Evolutionary conservation across 2,797 vertebrate species (phyloP), one percentile per base, ranked within the genome.

Genomic region (Smutsia gigantea): DNA sequence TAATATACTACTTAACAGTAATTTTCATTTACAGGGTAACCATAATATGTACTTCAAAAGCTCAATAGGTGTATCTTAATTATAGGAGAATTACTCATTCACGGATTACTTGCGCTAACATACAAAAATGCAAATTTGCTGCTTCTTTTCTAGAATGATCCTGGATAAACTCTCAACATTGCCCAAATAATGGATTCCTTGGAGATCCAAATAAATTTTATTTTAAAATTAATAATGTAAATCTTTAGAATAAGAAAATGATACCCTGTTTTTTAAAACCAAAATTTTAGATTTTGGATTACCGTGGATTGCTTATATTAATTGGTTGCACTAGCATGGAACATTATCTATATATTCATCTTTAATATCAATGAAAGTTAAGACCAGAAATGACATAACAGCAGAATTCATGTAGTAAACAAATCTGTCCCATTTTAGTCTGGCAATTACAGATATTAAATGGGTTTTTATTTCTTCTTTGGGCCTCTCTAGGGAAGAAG

Each of bases 151-250:
- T 46, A 89, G 37, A 84, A 97, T 59, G 23, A 90, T 83, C 25
- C 23, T 74, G 68, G 27, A 95, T 94, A 15, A 95, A 93, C 74
- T 77, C 71, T 92, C 68, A 34, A 27, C 27, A 6, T 51, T 95
- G 59, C 23, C 55, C 77, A 97, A 95, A 97, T 59, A 90, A 88
- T 72, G 7, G n/a, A 95, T 66, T 72, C 25, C 75, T 25, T 75
- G 11, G 37, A 6, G 21, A 96, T 77, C 71, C 42, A 96, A 92
- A 95, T 4, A 68, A 87, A 85, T 90, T 87, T 87, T 77, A 64
- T 93, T 72, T 96, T 90, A 92, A 96, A 92, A 95, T 75, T 90
- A 94, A 64, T 64, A 81, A 95, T 66, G 3, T 53, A 94, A 87
- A 90, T 46, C 23, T 87, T 63, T 71, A 97, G 19, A 87, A 59